phyloP scores from a whole-genome alignment of 2,797 vertebrate genomes.

The Numenius phaeopus region DNA sequence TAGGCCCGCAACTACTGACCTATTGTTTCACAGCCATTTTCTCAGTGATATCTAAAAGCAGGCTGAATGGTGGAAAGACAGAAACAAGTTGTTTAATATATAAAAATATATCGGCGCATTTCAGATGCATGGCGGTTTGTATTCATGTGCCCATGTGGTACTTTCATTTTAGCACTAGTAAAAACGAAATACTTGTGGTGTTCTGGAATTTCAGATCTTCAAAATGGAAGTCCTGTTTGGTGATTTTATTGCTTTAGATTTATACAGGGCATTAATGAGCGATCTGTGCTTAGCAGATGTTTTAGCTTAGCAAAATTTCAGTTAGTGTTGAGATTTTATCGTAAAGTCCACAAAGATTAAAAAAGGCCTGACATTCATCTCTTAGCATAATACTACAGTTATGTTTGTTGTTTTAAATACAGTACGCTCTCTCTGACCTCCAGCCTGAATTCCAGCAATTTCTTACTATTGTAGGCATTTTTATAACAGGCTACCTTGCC shows the following conservation, averaged over 20 bases:
- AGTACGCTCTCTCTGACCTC: background rate
- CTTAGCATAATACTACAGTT: background rate
- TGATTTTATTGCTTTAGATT: background rate
- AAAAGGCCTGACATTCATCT: background rate
- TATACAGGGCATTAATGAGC: background rate
- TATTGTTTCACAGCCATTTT: background rate
- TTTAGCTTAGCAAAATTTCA: background rate
- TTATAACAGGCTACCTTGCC: background rate
- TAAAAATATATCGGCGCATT: background rate
- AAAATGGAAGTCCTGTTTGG: background rate
- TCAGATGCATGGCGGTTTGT: background rate
- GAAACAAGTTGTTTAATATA: background rate
- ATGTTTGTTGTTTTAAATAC: background rate
- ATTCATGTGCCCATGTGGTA: background rate
- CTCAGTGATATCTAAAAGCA: background rate
- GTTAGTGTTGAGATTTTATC: background rate
- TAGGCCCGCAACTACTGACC: background rate
- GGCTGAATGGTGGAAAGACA: background rate
- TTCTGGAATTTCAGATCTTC: background rate
- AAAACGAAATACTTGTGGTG: background rate
- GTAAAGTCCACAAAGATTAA: background rate
- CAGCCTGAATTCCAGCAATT: background rate
- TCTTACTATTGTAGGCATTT: background rate
- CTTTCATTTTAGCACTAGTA: background rate
- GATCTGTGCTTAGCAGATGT: background rate